Evolutionary conservation across 2,888 invertebrate genomes (phyloP), one percentile per base, ranked within the genome.

Genomic region (Sabatieria punctata): DNA sequence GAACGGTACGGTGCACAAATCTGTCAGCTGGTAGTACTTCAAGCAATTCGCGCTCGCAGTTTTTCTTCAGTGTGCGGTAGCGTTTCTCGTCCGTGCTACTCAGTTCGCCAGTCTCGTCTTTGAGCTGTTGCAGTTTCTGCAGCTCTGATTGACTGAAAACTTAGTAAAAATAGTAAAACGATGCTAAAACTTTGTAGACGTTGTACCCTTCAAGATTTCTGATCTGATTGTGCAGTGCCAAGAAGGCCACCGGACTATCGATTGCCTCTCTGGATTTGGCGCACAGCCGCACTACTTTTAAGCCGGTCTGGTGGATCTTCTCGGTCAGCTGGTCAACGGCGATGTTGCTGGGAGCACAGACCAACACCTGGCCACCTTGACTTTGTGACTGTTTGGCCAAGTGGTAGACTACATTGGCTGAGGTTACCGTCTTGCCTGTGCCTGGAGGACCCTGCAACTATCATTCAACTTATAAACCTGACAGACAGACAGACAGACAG

Each of bases 271-370:
- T 77, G 0, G 89, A 89, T 68, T 97, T 95, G 26, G 97, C 95
- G 69, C 93, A 95, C 11, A 99, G 75, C 1, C 97, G 75, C 2
- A 97, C 89, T 48, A 73, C 75, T 70, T 91, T 95, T 36, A 99
- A 73, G 41, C 93, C 95, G 4, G 95, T 95, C 55, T 81, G 77
- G 68, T 97, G 95, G 46, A 99, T 95, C 69, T 97, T 97, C 68
- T 95, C 95, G 0, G 97, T 95, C 19, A 99, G 74, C 63, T 99
- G 97, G 68, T 99, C 97, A 0, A 97, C 97, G 23, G 97, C 97
- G 1, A 95, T 97, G 69, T 99, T 99, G 50, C 89, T 91, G 0
- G 97, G 97, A 0, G 97, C 95, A 66, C 97, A 97, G 0, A 99
- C 97, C 1, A 99, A 73, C 1, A 97, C 91, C 33, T 43, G 23